Conservation (phyloP, 2,113 vertebrate genomes). For the Pelvicachromis taeniatus region DNA sequence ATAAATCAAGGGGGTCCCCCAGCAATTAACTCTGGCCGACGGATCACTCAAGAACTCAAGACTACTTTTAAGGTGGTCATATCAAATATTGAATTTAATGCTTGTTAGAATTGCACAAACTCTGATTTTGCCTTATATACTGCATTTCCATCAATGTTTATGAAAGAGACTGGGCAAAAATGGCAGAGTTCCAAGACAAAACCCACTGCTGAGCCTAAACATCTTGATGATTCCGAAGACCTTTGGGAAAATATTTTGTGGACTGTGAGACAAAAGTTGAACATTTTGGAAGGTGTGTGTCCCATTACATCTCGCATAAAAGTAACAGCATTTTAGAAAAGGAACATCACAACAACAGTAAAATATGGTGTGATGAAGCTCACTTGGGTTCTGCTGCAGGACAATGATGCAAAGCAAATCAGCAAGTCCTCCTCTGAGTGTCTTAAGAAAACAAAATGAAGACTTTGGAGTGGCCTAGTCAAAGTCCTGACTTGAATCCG, state of each 20-base stretch:
- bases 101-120: background rate
- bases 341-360: accelerated
- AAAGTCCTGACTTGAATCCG: background rate
- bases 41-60: accelerated
- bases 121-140: background rate
- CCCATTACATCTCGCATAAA: background rate
- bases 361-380: background rate
- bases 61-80: background rate
- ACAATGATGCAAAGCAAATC: background rate
- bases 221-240: background rate
- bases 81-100: background rate
- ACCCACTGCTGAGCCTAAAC: too few species aligned
- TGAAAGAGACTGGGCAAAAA: too few species aligned
- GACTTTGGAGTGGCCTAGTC: background rate
- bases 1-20: too few species aligned
- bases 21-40: background rate
- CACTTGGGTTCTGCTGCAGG: background rate
- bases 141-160: background rate
- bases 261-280: background rate
- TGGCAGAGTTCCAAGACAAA: too few species aligned
- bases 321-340: background rate
- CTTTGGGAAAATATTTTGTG: background rate
- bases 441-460: background rate
- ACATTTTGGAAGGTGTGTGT: background rate
- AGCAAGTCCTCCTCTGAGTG: background rate